These are phyloP conservation scores for Tetragnatha versicolor DNA, from an alignment of 1,140 invertebrate genomes.

Conservation along the genomic window DNA sequence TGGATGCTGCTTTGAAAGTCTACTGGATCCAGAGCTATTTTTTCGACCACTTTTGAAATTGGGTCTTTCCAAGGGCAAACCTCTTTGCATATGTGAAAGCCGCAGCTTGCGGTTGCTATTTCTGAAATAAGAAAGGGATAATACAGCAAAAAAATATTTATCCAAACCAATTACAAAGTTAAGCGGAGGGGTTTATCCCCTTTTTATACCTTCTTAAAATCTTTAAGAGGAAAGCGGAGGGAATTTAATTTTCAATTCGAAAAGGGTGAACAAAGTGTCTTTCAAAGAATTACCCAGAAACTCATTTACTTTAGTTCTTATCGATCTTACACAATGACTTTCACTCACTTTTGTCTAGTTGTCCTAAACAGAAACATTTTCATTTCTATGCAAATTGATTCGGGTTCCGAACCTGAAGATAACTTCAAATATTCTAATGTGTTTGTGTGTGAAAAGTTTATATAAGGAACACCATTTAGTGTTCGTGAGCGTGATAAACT, in stretches of 20 bases:
- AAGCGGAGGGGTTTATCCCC: conserved; percentile 18
- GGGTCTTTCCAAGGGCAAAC: conserved; percentile 13
- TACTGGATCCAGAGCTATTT: no score
- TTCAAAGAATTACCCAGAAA: not conserved
- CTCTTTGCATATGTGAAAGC: conserved; percentile 2
- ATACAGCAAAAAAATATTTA: conserved; percentile 1
- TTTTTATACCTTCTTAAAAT: not conserved
- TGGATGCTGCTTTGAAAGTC: no score
- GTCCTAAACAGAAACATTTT: no score
- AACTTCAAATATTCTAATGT: no score
- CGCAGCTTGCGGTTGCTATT: conserved; percentile 13
- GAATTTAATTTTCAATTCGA: conserved; percentile 31
- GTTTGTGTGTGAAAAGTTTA: no score
- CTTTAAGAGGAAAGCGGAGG: not conserved
- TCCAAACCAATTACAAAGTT: conserved; percentile 35
- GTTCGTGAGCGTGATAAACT: no score
- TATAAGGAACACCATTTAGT: no score
- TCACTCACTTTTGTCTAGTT: no score
- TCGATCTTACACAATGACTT: conserved; percentile 6
- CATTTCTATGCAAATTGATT: no score
- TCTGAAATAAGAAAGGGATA: conserved; percentile 14
- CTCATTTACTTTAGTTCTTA: conserved; percentile 3
- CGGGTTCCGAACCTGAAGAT: no score
- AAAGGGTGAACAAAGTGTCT: conserved; percentile 19
- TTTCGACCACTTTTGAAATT: conserved; percentile 36